Conservation (phyloP, 1,140 invertebrate species). For the Drosophila suzukii region DNA sequence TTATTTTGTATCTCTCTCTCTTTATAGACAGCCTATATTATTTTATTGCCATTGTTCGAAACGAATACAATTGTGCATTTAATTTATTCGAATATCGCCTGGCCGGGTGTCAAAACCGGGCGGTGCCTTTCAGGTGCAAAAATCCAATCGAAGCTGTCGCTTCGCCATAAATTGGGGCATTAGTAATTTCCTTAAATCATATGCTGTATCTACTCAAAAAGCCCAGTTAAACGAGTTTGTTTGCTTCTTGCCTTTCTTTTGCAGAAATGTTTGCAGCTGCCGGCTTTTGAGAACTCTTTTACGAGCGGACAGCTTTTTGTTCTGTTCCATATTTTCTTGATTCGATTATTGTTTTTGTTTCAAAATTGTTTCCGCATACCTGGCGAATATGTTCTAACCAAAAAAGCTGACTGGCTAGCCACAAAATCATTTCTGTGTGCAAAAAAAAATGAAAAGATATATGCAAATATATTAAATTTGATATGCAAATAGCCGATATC, state of each 20-base stretch:
- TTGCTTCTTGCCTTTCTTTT: slow-evolving; percentile 65
- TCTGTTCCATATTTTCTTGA: slow-evolving; percentile 32
- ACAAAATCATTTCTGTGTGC: slow-evolving; percentile 38
- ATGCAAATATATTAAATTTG: slow-evolving; percentile 72
- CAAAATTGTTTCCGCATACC: slow-evolving; percentile 70
- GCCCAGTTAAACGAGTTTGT: slow-evolving; percentile 61
- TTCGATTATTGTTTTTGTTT: slow-evolving; percentile 14
- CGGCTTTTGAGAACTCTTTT: slow-evolving; percentile 53
- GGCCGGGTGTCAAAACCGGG: slow-evolving; percentile 19
- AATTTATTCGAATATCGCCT: slow-evolving; percentile 40
- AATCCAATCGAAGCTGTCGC: slow-evolving; percentile 49
- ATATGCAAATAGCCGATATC: slow-evolving; percentile 73
- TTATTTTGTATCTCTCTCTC: slow-evolving; percentile 21
- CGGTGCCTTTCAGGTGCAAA: slow-evolving; percentile 55
- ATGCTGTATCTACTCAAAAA: slow-evolving; percentile 54
- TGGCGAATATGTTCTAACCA: slow-evolving; percentile 21
- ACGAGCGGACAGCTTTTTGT: slow-evolving; percentile 26
- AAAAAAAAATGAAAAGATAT: slow-evolving; percentile 13
- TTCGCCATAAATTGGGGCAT: slow-evolving; percentile 74
- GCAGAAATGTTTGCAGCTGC: slow-evolving; percentile 68
- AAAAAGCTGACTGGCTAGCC: slow-evolving; percentile 38
- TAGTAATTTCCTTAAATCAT: slow-evolving; percentile 63
- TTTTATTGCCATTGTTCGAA: slow-evolving; percentile 40
- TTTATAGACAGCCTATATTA: slow-evolving; percentile 20
- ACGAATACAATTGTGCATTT: slow-evolving; percentile 37